A percentile compares a stretch with the other conserved stretches of the same genome.
Evolutionary conservation across 2,888 invertebrate species (phyloP).

Genomic region (Bimastos eiseni): DNA sequence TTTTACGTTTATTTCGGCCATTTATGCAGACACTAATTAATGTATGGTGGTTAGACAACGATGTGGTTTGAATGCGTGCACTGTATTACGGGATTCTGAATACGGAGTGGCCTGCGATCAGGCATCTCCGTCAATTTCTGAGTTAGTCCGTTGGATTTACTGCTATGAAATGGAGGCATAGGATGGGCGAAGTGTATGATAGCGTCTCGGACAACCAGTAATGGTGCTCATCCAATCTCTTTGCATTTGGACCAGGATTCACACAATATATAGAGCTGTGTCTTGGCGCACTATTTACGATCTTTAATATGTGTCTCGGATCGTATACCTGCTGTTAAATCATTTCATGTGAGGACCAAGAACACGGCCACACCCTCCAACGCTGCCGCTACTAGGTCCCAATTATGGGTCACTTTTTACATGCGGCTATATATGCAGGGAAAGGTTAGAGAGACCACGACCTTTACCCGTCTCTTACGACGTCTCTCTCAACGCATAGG

Average conservation of each 20-base stretch:
- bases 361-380: not conserved
- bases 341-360: not conserved
- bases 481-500: not conserved
- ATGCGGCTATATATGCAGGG: not conserved
- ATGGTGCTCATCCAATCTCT: not conserved
- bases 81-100: not conserved
- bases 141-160: not conserved
- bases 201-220: not conserved
- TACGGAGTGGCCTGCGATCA: not conserved
- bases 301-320: not conserved
- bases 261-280: not conserved
- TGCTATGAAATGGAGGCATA: not conserved
- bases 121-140: not conserved
- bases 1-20: not conserved
- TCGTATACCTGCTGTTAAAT: not conserved
- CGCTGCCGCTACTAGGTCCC: not conserved
- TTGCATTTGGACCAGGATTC: not conserved
- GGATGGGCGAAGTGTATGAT: slow-evolving; percentile 2
- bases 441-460: not conserved
- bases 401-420: not conserved
- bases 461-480: not conserved
- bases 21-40: not conserved
- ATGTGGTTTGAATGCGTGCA: not conserved
- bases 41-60: not conserved
- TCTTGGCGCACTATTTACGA: not conserved